These are phyloP conservation scores for Hypercompe scribonia DNA, from an alignment of 2,888 invertebrate species.

Conservation along the genomic window DNA sequence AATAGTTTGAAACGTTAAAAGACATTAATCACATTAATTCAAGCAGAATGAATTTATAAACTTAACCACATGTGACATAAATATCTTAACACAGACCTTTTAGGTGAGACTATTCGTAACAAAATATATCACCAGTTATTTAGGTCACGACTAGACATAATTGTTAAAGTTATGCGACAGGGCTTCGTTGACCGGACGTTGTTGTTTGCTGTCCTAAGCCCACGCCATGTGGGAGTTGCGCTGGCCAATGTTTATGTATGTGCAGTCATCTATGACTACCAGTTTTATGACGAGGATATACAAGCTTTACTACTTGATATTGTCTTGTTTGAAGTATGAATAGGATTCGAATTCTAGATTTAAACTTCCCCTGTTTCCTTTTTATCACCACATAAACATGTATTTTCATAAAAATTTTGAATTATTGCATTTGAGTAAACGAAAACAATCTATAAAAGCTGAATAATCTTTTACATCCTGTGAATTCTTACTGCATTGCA, in stretches of 20 bases:
- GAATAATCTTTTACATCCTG: background rate
- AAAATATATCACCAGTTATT: constrained; percentile 46
- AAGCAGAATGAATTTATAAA: constrained; percentile 2
- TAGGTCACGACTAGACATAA: constrained; percentile 62
- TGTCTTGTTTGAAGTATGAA: background rate
- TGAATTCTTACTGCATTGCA: background rate
- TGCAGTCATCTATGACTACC: constrained; percentile 36
- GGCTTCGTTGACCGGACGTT: constrained; percentile 77
- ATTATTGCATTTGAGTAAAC: background rate
- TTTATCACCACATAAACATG: background rate
- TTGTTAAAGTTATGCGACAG: constrained; percentile 61
- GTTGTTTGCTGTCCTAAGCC: constrained; percentile 78
- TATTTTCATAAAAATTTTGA: too few species aligned
- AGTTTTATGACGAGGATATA: constrained; percentile 32
- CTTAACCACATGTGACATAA: constrained; percentile 12
- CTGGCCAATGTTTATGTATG: constrained; percentile 49
- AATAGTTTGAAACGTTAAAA: background rate
- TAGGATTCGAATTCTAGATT: background rate
- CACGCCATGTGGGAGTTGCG: constrained; percentile 71
- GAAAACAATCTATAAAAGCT: background rate
- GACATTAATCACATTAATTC: background rate
- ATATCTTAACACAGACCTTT: constrained; percentile 43
- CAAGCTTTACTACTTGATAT: background rate
- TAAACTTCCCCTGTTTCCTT: too few species aligned
- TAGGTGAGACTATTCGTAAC: constrained; percentile 41